Evolutionary conservation across 2,888 invertebrate species (phyloP).

Genomic region (Calameuta filiformis): DNA sequence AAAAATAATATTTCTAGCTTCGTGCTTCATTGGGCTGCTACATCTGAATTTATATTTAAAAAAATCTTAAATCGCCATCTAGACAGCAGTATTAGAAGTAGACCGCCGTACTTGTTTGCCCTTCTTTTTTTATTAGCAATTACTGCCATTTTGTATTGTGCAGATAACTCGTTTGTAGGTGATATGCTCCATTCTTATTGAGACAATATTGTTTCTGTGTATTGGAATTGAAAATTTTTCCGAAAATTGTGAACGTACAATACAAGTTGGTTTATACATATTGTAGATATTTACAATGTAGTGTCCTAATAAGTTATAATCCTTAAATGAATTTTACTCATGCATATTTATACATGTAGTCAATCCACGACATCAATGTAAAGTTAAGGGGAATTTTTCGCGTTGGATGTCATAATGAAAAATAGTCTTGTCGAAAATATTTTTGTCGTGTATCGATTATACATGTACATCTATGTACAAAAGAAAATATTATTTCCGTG

Average conservation of each 20-base stretch:
- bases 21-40: constrained; percentile 4
- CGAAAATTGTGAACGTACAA: constrained; percentile 18
- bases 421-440: background rate
- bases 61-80: constrained; percentile 29
- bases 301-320: constrained; percentile 51
- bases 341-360: constrained; percentile 52
- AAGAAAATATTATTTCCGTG: constrained; percentile 24
- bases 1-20: no score
- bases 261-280: constrained; percentile 46
- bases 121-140: constrained; percentile 41
- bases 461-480: background rate
- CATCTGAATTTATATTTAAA: constrained; percentile 27
- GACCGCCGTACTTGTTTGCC: constrained; percentile 52
- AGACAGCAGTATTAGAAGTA: constrained; percentile 62
- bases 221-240: background rate
- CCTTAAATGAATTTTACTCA: constrained; percentile 40
- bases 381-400: constrained; percentile 8
- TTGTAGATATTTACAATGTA: constrained; percentile 56
- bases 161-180: constrained; percentile 11
- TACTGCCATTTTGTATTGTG: constrained; percentile 49
- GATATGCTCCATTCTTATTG: no score
- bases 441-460: background rate
- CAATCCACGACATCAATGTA: constrained; percentile 16
- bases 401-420: background rate
- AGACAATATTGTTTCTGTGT: background rate